Percentiles rank a stretch among this genome's conserved stretches.
These are phyloP conservation scores for Scatophagus argus DNA, from an alignment of 2,113 vertebrate species.

Conservation along the genomic window DNA sequence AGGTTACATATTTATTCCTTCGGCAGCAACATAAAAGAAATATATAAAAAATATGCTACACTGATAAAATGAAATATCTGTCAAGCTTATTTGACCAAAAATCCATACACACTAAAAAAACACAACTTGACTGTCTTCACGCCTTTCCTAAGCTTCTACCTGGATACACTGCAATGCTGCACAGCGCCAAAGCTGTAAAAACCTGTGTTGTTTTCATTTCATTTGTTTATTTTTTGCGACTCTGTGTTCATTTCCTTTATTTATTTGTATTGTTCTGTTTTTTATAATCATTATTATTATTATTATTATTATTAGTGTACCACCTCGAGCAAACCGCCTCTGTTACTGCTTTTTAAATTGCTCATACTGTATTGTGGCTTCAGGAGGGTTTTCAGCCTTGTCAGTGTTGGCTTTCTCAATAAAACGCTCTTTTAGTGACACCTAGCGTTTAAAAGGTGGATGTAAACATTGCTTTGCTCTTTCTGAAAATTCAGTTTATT, in stretches of 20 bases:
- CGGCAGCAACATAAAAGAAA: background rate
- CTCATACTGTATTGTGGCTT: background rate
- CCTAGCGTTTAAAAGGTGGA: constrained; percentile 49
- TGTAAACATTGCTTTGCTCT: background rate
- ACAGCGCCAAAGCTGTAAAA: background rate
- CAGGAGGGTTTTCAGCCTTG: background rate
- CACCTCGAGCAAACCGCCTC: background rate
- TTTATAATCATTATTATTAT: background rate
- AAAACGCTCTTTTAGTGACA: constrained; percentile 47
- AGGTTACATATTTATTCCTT: background rate
- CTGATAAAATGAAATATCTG: background rate
- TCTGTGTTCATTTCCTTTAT: background rate
- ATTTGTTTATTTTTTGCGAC: no score
- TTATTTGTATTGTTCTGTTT: background rate
- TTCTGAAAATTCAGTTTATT: background rate
- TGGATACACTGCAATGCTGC: background rate
- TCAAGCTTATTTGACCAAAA: background rate
- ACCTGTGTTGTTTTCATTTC: no score
- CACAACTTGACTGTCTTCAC: background rate
- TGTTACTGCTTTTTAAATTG: background rate
- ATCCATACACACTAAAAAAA: background rate
- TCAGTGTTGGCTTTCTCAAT: background rate
- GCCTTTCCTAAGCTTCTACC: no score
- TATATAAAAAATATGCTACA: no score
- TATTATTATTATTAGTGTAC: background rate